These are phyloP conservation scores for Nesogale talazaci DNA, from an alignment of 2,113 vertebrate species.

Conservation along the genomic window DNA sequence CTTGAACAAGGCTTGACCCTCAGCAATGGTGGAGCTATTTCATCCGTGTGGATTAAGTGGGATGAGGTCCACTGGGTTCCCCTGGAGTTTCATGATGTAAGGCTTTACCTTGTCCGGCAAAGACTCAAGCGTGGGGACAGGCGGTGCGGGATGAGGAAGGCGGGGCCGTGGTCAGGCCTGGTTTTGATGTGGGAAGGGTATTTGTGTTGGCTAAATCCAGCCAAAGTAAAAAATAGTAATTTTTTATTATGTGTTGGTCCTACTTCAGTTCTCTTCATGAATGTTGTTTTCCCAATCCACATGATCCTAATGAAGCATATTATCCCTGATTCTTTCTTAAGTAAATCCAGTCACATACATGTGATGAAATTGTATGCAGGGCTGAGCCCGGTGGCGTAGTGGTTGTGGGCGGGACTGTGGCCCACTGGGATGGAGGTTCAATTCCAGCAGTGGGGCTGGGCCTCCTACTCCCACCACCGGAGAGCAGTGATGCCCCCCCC, in stretches of 20 bases:
- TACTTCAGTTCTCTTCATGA: constrained; percentile 32
- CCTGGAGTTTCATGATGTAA: neutral
- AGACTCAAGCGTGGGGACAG: neutral
- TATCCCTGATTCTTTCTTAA: neutral
- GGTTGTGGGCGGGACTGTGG: too few species aligned
- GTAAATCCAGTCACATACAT: neutral
- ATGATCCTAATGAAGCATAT: constrained; percentile 26
- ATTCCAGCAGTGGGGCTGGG: too few species aligned
- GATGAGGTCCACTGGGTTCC: neutral
- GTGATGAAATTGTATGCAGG: neutral
- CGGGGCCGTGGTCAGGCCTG: neutral
- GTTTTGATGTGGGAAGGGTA: neutral
- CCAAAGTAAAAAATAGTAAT: constrained; percentile 21
- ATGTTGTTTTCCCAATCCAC: neutral
- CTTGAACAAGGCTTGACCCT: neutral
- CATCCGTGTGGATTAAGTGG: neutral
- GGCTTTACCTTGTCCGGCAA: neutral
- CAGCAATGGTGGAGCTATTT: neutral
- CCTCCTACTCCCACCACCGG: too few species aligned
- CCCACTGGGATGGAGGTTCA: too few species aligned
- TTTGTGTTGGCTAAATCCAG: neutral
- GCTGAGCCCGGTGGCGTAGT: too few species aligned
- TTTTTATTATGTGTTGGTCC: neutral
- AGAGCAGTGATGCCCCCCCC: too few species aligned
- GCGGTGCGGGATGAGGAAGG: neutral